These are phyloP conservation scores for Calcarius lapponicus DNA, from an alignment of 2,797 vertebrate species.

Conservation along the genomic window DNA sequence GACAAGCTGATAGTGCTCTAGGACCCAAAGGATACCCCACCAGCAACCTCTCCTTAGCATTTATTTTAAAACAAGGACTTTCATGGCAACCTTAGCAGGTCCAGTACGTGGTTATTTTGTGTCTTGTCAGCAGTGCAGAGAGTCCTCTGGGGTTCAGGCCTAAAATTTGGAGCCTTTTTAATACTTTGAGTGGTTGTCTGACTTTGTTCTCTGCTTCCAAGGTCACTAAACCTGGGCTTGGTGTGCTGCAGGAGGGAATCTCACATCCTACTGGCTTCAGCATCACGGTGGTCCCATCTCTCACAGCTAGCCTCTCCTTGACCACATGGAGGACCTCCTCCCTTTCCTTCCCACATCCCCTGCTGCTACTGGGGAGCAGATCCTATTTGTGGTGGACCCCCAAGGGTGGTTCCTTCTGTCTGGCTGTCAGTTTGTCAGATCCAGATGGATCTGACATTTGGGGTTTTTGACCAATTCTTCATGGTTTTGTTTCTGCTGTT, in stretches of 20 bases:
- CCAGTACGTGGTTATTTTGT: background rate
- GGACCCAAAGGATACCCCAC: background rate
- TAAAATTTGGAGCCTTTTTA: background rate
- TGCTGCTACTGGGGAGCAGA: background rate
- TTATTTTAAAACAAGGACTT: background rate
- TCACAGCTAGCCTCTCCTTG: constrained; percentile 7
- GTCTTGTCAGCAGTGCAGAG: background rate
- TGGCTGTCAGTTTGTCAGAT: background rate
- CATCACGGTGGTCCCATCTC: accelerated
- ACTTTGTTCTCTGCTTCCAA: background rate
- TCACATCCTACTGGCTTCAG: background rate
- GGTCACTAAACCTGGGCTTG: background rate
- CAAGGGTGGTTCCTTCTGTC: background rate
- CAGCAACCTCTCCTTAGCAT: background rate
- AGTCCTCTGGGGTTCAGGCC: background rate
- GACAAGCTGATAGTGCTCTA: background rate
- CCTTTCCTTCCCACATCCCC: constrained; percentile 26
- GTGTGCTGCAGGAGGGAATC: background rate
- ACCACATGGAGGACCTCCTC: background rate
- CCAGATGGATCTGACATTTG: background rate
- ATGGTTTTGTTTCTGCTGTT: background rate
- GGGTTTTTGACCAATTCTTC: background rate
- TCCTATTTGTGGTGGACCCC: background rate
- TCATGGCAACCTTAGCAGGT: background rate
- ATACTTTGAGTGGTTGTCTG: background rate